A percentile compares a stretch with the other conserved stretches of the same genome.
These are phyloP conservation scores for Pollenia labialis DNA, from an alignment of 2,888 invertebrate species.

Conservation along the genomic window DNA sequence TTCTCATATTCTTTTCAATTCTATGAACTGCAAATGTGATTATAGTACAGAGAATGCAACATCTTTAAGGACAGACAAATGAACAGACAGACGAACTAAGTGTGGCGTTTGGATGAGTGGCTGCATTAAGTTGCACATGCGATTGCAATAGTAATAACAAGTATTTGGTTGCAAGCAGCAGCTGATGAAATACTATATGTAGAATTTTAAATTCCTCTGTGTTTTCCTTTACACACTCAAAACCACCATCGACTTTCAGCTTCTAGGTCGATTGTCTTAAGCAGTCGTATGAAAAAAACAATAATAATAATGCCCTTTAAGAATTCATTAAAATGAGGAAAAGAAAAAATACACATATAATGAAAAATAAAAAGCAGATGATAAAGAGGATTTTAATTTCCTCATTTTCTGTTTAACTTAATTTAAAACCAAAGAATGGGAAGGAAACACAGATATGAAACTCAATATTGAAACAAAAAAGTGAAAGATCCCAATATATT, in stretches of 20 bases:
- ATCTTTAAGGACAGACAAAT: neutral
- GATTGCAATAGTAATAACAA: neutral
- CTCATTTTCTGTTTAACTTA: constrained; percentile 23
- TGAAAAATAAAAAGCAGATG: neutral
- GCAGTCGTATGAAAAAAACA: constrained; percentile 3
- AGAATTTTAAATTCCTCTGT: neutral
- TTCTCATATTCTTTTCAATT: neutral
- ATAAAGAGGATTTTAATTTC: constrained; percentile 31
- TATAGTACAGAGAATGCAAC: neutral
- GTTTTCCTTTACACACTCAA: neutral
- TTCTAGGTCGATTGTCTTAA: constrained; percentile 32
- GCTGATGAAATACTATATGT: constrained; percentile 41
- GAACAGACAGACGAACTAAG: neutral
- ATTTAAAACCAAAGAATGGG: constrained; percentile 1
- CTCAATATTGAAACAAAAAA: too few relatives aligned
- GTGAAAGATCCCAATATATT: too few relatives aligned
- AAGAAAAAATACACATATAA: neutral
- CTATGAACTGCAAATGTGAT: constrained; percentile 10
- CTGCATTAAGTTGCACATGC: neutral
- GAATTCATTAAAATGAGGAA: constrained; percentile 25
- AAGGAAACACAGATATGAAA: neutral
- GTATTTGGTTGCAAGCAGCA: constrained; percentile 31
- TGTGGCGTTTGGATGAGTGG: neutral
- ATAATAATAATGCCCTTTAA: constrained; percentile 10
- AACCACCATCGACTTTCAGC: neutral